Evolutionary conservation across 2,888 invertebrate species (phyloP).

Genomic region (Drosophila borborema): DNA sequence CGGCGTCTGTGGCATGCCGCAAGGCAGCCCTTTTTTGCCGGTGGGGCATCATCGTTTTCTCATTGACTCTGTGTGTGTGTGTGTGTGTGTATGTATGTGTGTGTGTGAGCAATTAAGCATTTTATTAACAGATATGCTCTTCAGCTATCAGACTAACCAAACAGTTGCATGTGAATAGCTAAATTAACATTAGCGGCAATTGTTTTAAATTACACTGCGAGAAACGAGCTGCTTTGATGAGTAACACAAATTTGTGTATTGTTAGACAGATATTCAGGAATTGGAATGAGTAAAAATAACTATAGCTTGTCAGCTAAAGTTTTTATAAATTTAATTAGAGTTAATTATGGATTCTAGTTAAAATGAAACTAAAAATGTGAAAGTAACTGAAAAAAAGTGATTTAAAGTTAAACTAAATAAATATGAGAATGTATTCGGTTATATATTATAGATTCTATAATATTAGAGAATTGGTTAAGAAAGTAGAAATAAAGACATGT

Average conservation of each 20-base stretch:
- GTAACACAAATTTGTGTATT: not conserved
- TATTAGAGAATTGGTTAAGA: too few relatives aligned
- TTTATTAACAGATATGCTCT: constrained; percentile 22
- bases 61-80: constrained; percentile 31
- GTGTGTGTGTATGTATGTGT: constrained; percentile 25
- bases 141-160: constrained; percentile 4
- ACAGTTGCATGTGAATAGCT: constrained; percentile 15
- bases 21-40: constrained; percentile 45
- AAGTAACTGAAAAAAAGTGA: too few relatives aligned
- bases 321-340: too few relatives aligned
- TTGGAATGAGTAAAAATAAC: not conserved
- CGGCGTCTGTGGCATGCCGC: constrained; percentile 63
- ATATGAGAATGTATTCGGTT: too few relatives aligned
- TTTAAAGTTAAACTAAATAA: too few relatives aligned
- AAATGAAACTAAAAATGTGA: too few relatives aligned
- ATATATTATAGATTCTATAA: too few relatives aligned
- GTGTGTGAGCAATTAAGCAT: constrained; percentile 44
- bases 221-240: not conserved
- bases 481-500: too few relatives aligned
- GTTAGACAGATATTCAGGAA: not conserved
- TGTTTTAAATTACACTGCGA: not conserved
- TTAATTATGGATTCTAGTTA: too few relatives aligned
- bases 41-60: constrained; percentile 58
- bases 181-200: constrained; percentile 13
- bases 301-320: not conserved